Percentiles rank a stretch among this genome's conserved stretches.
Evolutionary conservation across 1,140 invertebrate genomes (phyloP).

Genomic region (Drosophila gunungcola): DNA sequence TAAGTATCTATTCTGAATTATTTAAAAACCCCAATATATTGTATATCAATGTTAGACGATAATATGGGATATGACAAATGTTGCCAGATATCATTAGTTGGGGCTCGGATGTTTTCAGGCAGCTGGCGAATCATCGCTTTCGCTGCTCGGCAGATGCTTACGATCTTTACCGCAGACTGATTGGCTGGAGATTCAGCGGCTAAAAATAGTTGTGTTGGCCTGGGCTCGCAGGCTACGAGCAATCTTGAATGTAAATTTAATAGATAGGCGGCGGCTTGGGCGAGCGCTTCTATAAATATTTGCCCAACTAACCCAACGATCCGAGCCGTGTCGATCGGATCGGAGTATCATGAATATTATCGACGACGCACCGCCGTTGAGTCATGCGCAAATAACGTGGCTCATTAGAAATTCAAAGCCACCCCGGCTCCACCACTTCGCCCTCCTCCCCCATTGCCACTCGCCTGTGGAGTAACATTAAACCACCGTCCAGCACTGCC

Average conservation of each 20-base stretch:
- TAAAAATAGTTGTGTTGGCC: constrained; percentile 56
- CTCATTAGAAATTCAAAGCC: constrained; percentile 80
- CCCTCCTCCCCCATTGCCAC: neutral
- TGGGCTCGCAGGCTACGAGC: constrained; percentile 11
- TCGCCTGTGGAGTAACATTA: constrained; percentile 65
- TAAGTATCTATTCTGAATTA: too few relatives aligned
- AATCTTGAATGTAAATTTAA: constrained; percentile 38
- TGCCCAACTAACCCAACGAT: constrained; percentile 70
- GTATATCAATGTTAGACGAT: too few relatives aligned
- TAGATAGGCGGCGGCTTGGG: constrained; percentile 24
- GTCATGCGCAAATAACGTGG: constrained; percentile 80
- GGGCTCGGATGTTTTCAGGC: constrained; percentile 16
- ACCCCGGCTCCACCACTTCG: neutral
- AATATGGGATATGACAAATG: constrained; percentile 17
- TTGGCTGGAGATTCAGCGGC: constrained; percentile 65
- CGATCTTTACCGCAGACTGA: constrained; percentile 51
- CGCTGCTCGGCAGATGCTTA: constrained; percentile 12
- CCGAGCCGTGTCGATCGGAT: neutral
- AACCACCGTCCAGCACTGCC: constrained; percentile 49
- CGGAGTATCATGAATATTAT: constrained; percentile 70
- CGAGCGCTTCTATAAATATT: constrained; percentile 74
- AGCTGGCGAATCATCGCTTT: constrained; percentile 10
- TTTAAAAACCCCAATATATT: too few relatives aligned
- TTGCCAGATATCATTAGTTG: constrained; percentile 24
- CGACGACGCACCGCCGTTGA: constrained; percentile 67